phyloP scores from a whole-genome alignment of 2,797 vertebrate species.

The Ceyx erithaca region DNA sequence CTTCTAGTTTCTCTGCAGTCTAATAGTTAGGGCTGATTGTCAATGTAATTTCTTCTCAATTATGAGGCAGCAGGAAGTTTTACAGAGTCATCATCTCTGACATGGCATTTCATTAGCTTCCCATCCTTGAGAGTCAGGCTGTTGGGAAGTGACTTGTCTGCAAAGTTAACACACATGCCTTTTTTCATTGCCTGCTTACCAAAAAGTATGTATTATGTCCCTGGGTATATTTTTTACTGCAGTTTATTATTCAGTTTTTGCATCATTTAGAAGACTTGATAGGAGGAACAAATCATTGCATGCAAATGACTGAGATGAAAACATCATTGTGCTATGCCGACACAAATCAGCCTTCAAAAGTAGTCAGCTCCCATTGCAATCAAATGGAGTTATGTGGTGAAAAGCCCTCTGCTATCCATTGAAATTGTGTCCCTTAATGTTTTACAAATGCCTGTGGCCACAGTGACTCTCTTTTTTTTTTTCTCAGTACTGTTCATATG shows the following conservation, averaged over 20 bases:
- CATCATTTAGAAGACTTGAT: constrained; percentile 18
- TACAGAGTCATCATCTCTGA: not conserved
- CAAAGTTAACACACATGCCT: not conserved
- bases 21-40: not conserved
- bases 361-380: constrained; percentile 21
- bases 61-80: not conserved
- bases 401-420: constrained; percentile 28
- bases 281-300: constrained; percentile 30
- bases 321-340: not conserved
- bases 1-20: not conserved
- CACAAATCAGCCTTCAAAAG: constrained; percentile 26
- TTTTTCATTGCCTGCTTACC: constrained; percentile 15
- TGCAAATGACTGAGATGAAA: constrained; percentile 40
- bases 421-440: constrained; percentile 13
- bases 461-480: not conserved
- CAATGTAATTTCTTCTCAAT: not conserved
- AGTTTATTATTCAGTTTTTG: constrained; percentile 4
- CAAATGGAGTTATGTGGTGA: constrained; percentile 21
- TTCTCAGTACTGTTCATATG: not conserved
- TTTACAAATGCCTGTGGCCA: constrained; percentile 9
- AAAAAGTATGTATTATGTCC: constrained; percentile 5
- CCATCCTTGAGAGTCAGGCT: not conserved
- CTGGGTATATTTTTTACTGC: constrained; percentile 12
- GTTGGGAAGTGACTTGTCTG: not conserved
- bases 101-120: not conserved